Evolutionary conservation across 2,888 invertebrate genomes (phyloP), one percentile per base, ranked within the genome.

Genomic region (Tenthredo mesomela): DNA sequence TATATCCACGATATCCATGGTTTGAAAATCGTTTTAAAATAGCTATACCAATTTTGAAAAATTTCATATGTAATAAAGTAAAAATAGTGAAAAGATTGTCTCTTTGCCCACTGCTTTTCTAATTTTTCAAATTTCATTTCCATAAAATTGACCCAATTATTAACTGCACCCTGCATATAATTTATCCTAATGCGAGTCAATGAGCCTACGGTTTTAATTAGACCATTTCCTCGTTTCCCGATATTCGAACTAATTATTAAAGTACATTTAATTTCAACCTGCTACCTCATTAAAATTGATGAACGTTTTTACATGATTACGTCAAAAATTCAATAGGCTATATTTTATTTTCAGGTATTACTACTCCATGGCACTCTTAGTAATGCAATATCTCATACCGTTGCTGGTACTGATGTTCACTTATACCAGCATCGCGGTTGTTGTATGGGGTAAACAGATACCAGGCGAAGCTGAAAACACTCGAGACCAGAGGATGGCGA

Each of bases 401-500:
- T 94, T 98, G 86, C 92, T 95, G 37, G 97, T 97, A 65, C 95
- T 98, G 21, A 94, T 98, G 85, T 97, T 97, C 92, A 98, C 98
- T 0, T 98, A 98, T 92, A 96, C 96, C 1, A 95, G 97, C 88
- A 98, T 98, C 86, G 98, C 97, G 0, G 95, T 97, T 78, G 96
- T 97, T 18, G 97, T 98, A 71, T 98, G 98, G 97, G 97, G 97
- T 33, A 97, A 97, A 87, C 94, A 96, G 58, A 96, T 97, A 9
- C 98, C 98, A 0, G 98, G 98, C 0, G 98, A 98, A 93, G 98
- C 98, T 0, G 97, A 98, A 91, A 96, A 96, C 86, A 95, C 95
- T 7, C 94, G 98, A 71, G 98, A 98, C 94, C 96, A 96, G 88
- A 95, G 97, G 75, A 96, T 98, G 94, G 97, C 97, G 12, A 95